Conservation (phyloP, 2,888 invertebrate species). For the Labia minor region DNA sequence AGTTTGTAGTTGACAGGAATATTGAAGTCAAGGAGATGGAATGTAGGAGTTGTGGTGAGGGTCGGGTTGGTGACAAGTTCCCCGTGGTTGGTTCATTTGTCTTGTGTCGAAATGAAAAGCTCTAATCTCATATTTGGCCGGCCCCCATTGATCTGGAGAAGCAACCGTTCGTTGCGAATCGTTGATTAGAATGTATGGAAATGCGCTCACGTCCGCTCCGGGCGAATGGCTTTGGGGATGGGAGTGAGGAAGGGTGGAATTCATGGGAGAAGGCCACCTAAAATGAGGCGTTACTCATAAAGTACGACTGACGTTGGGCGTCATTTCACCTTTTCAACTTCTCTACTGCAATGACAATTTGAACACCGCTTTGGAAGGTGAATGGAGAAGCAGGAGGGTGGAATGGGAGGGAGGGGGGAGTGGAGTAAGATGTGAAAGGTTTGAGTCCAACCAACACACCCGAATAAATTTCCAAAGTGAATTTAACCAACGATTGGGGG, state of each 20-base stretch:
- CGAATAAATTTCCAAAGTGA: neutral
- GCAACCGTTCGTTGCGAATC: neutral
- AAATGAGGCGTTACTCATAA: constrained; percentile 7
- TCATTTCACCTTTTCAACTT: neutral
- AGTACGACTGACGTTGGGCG: neutral
- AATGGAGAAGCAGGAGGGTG: no score
- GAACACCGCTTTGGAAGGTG: neutral
- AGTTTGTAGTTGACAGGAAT: no score
- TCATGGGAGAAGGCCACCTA: neutral
- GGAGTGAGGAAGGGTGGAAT: neutral
- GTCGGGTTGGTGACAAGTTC: no score
- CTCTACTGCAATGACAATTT: neutral
- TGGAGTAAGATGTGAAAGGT: no score
- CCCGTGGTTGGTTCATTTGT: neutral
- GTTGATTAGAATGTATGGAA: constrained; percentile 13
- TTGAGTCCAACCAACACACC: neutral
- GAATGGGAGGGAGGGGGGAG: no score
- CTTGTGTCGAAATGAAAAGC: neutral
- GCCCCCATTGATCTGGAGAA: neutral
- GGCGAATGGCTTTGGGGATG: neutral
- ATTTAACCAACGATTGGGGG: neutral
- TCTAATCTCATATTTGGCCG: neutral
- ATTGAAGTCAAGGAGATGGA: no score
- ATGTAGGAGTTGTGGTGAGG: no score
- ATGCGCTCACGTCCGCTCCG: neutral